phyloP scores from a whole-genome alignment of 2,888 invertebrate species.

The Catonia carolina region DNA sequence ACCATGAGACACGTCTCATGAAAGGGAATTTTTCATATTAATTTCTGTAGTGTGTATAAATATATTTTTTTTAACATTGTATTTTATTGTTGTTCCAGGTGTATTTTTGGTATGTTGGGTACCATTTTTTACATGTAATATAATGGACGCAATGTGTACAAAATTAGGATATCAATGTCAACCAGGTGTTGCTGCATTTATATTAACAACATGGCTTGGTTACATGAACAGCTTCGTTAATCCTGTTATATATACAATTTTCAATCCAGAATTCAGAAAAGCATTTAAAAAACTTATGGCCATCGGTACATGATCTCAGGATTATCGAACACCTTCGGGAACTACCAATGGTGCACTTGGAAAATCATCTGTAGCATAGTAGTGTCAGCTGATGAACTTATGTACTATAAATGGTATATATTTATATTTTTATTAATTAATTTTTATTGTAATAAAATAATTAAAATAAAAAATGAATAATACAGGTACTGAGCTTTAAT shows the following conservation, averaged over 20 bases:
- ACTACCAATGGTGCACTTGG: background rate
- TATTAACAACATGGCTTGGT: constrained; percentile 95
- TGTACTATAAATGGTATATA: too few relatives aligned
- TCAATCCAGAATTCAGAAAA: constrained; percentile 96
- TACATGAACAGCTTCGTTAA: constrained; percentile 95
- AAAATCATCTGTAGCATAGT: too few relatives aligned
- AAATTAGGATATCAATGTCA: constrained; percentile 71
- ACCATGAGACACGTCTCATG: too few relatives aligned
- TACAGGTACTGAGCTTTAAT: constrained; percentile 10
- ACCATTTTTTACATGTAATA: constrained; percentile 98
- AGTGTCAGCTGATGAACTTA: too few relatives aligned
- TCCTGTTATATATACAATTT: constrained; percentile 90
- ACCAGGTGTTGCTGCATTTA: constrained; percentile 82
- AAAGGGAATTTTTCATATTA: too few relatives aligned
- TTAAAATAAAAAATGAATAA: background rate
- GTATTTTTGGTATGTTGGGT: constrained; percentile 98
- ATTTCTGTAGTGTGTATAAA: too few relatives aligned
- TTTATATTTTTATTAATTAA: too few relatives aligned
- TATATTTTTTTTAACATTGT: too few relatives aligned
- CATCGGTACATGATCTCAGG: constrained; percentile 45
- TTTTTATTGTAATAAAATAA: too few relatives aligned
- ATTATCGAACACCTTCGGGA: background rate
- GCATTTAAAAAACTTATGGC: constrained; percentile 92
- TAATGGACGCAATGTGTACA: constrained; percentile 93
- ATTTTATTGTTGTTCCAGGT: too few relatives aligned